phyloP scores from a whole-genome alignment of 2,113 vertebrate species.

The Channa maculata region DNA sequence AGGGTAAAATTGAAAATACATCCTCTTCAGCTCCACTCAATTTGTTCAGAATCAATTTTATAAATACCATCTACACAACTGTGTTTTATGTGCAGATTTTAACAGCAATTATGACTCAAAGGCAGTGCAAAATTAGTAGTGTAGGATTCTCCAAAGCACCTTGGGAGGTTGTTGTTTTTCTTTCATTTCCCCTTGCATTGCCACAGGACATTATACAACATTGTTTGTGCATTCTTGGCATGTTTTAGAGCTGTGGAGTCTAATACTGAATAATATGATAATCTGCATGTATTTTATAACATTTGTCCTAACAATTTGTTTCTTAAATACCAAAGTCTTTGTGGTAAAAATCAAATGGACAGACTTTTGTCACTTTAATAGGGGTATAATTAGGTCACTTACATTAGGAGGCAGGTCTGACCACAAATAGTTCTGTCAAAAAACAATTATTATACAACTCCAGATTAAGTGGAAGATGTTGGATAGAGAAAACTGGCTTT shows the following conservation, averaged over 20 bases:
- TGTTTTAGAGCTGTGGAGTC: constrained; percentile 10
- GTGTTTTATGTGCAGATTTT: constrained; percentile 37
- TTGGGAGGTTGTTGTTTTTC: constrained; percentile 18
- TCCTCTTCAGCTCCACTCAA: constrained; percentile 25
- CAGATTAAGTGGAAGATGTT: too few relatives aligned
- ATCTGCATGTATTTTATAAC: constrained; percentile 20
- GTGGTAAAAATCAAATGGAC: constrained; percentile 10
- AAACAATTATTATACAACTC: neutral
- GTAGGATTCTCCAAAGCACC: constrained; percentile 34
- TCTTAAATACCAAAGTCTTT: constrained; percentile 1
- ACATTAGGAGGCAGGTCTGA: neutral
- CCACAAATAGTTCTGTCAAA: neutral
- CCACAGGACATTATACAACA: neutral
- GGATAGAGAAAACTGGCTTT: too few relatives aligned
- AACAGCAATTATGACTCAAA: constrained; percentile 47
- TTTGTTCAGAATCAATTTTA: constrained; percentile 49
- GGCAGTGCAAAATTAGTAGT: constrained; percentile 30
- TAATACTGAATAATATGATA: constrained; percentile 13
- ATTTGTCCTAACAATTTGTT: constrained; percentile 2
- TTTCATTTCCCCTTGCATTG: neutral
- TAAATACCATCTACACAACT: constrained; percentile 46
- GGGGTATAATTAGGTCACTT: constrained; percentile 28
- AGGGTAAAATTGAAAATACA: constrained; percentile 51
- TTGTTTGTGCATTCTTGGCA: constrained; percentile 3
- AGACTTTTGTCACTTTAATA: constrained; percentile 23